A percentile compares a stretch with the other conserved stretches of the same genome.
Evolutionary conservation across 2,797 vertebrate species (phyloP).

Genomic region (Pseudotriccus pelzelni): DNA sequence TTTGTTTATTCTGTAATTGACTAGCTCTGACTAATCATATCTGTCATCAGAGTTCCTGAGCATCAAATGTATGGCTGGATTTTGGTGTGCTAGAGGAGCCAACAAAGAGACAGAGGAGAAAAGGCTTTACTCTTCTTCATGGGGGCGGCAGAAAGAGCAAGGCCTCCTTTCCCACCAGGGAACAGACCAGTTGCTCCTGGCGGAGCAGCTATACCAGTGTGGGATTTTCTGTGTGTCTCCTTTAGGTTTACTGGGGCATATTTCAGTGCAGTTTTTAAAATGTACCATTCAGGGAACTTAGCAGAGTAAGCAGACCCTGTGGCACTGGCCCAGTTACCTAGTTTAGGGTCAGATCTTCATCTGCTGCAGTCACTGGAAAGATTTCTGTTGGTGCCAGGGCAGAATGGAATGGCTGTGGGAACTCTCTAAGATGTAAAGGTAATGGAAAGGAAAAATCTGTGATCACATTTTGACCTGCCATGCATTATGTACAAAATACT

Average conservation of each 20-base stretch:
- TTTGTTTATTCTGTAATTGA: constrained; percentile 15
- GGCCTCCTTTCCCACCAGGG: not conserved
- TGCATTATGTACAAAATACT: not conserved
- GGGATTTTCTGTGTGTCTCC: not conserved
- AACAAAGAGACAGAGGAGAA: not conserved
- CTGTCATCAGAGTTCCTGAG: not conserved
- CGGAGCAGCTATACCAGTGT: not conserved
- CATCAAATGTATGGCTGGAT: not conserved
- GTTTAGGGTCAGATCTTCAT: not conserved
- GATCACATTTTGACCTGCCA: not conserved
- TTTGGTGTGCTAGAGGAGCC: not conserved
- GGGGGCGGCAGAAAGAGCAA: not conserved
- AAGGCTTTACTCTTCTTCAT: not conserved
- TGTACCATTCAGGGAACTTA: not conserved
- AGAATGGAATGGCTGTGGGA: not conserved
- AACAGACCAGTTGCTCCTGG: not conserved
- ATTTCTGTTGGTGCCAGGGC: not conserved
- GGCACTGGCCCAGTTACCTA: not conserved
- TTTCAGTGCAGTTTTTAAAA: not conserved
- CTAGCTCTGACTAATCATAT: not conserved
- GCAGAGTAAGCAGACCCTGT: not conserved
- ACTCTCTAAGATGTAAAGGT: not conserved
- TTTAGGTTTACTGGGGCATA: not conserved
- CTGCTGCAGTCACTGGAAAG: not conserved
- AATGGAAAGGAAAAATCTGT: not conserved